Evolutionary conservation across 2,888 invertebrate species (phyloP), one percentile per base, ranked within the genome.

Genomic region (Cephus rjabovi): DNA sequence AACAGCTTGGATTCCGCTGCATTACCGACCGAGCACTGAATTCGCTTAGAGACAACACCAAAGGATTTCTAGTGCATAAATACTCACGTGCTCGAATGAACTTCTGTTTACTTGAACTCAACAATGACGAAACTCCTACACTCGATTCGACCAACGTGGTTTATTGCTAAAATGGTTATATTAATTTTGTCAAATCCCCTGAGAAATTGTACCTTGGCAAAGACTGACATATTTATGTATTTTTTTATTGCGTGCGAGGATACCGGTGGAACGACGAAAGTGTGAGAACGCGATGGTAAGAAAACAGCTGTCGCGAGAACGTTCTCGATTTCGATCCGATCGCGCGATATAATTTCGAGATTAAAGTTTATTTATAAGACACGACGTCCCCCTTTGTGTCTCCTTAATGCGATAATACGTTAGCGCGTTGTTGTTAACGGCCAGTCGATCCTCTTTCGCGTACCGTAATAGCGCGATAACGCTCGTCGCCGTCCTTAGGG

Each of bases 361-460:
- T 71, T 71, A 71, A 71, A 23, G 34, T 71, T 71, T 34, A 71
- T 71, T 71, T 71, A 71, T 33, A 71, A 71, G 71, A 34, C 71
- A 71, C 23, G 56, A 15, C 71, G 71, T 34, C 12, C 71, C 71
- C 71, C 71, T 71, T 71, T 71, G 31, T 12, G 71, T 56, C 23
- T 56, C 56, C 56, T 56, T 56, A 56, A 56, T 56, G 56, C 56
- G 56, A 56, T 56, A 71, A 71, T 71, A 71, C 23, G 71, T 71
- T 71, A 71, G 33, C 31, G 71, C 71, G 71, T 31, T 6, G 71
- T 71, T 71, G 71, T 34, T 33, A 71, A 71, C 71, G 34, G 71
- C 33, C 33, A 71, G 71, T 34, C 71, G 71, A 71, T 71, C 12
- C 71, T 56, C 56, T 56, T 56, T 56, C 71, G 71, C 31, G 71